These are phyloP conservation scores for Xestia xanthographa DNA, from an alignment of 2,888 invertebrate genomes.

Conservation along the genomic window DNA sequence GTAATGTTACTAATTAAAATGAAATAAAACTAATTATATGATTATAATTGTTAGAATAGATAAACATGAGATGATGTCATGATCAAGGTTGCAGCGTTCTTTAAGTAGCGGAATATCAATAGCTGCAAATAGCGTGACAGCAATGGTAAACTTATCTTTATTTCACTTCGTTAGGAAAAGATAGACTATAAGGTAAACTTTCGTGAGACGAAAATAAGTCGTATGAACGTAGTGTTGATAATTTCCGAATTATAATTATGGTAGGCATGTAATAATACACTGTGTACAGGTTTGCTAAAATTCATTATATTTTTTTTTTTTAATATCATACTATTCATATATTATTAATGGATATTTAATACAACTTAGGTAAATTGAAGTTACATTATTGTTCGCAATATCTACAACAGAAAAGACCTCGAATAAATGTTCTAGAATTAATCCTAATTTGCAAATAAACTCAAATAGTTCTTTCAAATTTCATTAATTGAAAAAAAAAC, in stretches of 20 bases:
- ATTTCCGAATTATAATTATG: no score
- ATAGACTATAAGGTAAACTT: neutral
- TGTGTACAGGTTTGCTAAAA: neutral
- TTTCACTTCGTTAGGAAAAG: neutral
- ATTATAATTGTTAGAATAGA: no score
- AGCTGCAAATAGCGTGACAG: no score
- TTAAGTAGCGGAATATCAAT: neutral
- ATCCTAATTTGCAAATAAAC: neutral
- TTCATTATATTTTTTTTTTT: neutral
- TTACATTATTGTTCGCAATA: neutral
- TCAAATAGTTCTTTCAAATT: neutral
- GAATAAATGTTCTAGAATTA: neutral
- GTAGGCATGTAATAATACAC: neutral
- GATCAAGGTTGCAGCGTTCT: neutral
- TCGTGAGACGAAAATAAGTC: no score
- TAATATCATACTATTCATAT: neutral
- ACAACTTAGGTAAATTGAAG: neutral
- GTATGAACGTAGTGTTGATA: no score
- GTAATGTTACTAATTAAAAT: no score
- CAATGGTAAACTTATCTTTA: neutral
- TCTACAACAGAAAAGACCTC: neutral
- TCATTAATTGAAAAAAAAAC: no score
- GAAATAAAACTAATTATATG: no score
- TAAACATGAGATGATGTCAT: no score
- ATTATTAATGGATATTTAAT: neutral